A percentile compares a stretch with the other conserved stretches of the same genome.
Conservation (phyloP, 2,888 invertebrate genomes). For the Xestobium rufovillosum region DNA sequence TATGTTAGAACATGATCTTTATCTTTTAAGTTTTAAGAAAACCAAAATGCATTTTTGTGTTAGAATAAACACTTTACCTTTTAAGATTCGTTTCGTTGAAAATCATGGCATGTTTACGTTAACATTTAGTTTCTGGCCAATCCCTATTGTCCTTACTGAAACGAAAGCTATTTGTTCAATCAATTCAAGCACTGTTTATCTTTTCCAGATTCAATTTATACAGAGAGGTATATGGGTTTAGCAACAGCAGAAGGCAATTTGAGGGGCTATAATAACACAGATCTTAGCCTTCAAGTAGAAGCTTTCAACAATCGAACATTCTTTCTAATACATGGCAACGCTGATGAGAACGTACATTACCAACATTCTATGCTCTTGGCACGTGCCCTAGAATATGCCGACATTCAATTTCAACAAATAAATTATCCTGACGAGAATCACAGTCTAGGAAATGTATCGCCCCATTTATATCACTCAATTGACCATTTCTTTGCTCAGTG, state of each 20-base stretch:
- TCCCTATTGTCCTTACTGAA: too few species aligned
- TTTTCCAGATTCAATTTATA: constrained; percentile 94
- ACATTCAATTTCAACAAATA: constrained; percentile 79
- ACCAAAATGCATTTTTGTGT: too few species aligned
- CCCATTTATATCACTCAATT: constrained; percentile 77
- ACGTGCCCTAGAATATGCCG: constrained; percentile 63
- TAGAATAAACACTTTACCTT: too few species aligned
- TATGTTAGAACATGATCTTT: too few species aligned
- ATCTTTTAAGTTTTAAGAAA: too few species aligned
- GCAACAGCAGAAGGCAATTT: constrained; percentile 63
- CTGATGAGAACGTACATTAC: constrained; percentile 86
- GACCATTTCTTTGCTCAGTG: constrained; percentile 68
- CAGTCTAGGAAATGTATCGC: constrained; percentile 57
- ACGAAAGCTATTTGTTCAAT: too few species aligned
- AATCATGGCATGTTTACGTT: too few species aligned
- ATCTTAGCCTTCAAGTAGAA: constrained; percentile 57
- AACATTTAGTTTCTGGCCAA: too few species aligned
- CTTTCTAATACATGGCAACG: constrained; percentile 82
- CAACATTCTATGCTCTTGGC: constrained; percentile 74
- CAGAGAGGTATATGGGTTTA: constrained; percentile 88
- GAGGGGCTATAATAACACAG: constrained; percentile 62
- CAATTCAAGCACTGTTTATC: too few species aligned
- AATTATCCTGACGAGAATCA: constrained; percentile 85
- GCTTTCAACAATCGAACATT: constrained; percentile 62
- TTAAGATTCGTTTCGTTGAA: too few species aligned